Evolutionary conservation across 2,888 invertebrate genomes (phyloP), one percentile per base, ranked within the genome.

Genomic region (Harpalus rufipes): DNA sequence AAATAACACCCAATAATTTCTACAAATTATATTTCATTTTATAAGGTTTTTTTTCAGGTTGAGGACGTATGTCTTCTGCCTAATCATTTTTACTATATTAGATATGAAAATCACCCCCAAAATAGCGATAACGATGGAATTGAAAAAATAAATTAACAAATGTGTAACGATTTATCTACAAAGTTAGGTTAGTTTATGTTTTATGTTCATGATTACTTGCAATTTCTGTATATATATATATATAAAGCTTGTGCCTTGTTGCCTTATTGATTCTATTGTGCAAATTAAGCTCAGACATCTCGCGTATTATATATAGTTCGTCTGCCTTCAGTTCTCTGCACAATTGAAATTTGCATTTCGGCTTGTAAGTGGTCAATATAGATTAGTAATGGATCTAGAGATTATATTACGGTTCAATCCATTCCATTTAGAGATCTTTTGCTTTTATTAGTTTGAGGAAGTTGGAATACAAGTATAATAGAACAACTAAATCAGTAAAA

Each of bases 291-390:
- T 51, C 44, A 51, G 44, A 51, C 44, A 8, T 10, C 44, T 12
- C 44, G 8, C 12, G 44, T 51, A 51, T 59, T 59, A 59, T 56
- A 56, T 2, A 56, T 14, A 59, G 59, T 59, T 12, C 44, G 10
- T 51, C 44, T 10, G 44, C 44, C 12, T 51, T 12, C 10, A 51
- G 44, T 12, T 8, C 12, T 51, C 44, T 12, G 44, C 12, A 51
- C 44, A 51, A 51, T 51, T 10, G 44, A 51, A 51, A 51, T 51
- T 51, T 51, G 44, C 44, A 51, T 51, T 51, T 51, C 44, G 44
- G 44, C 44, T 51, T 51, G 44, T 51, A 51, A 10, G 44, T 51
- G 44, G 44, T 51, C 44, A 51, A 51, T 51, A 51, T 51, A 51
- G 44, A 51, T 51, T 51, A 51, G 44, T 51, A 51, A 51, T 51